phyloP scores from a whole-genome alignment of 2,797 vertebrate genomes.

The Myotis pilosus region DNA sequence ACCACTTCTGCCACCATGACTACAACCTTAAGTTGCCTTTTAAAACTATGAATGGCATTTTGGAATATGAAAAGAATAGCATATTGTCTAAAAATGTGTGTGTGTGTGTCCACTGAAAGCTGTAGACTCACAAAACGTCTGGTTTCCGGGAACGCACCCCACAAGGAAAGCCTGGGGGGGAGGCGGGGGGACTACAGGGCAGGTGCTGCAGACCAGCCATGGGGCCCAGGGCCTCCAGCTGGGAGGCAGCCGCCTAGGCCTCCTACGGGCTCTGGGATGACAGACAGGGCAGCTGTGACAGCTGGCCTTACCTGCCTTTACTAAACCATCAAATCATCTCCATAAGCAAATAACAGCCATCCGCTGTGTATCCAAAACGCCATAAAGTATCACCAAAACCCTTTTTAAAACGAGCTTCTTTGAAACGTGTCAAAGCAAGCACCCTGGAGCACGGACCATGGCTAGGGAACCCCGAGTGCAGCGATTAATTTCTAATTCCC shows the following conservation, averaged over 20 bases:
- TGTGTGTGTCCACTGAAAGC: neutral
- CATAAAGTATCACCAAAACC: neutral
- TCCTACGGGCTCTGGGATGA: neutral
- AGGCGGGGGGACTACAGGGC: too few species aligned
- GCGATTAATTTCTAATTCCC: neutral
- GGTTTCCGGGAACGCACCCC: neutral
- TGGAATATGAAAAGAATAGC: neutral
- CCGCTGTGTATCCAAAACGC: neutral
- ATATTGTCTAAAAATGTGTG: neutral
- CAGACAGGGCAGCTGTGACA: neutral
- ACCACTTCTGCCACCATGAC: neutral
- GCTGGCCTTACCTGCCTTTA: neutral
- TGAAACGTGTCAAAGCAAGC: neutral
- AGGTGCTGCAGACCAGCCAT: too few species aligned
- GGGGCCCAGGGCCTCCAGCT: too few species aligned
- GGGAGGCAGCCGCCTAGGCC: too few species aligned
- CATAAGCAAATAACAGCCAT: neutral
- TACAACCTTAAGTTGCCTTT: neutral
- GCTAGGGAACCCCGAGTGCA: neutral
- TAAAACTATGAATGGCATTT: neutral
- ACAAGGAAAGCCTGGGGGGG: neutral
- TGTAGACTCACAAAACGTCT: neutral
- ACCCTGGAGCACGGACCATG: neutral
- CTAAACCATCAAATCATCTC: neutral
- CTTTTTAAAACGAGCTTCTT: neutral